Evolutionary conservation across 2,797 vertebrate genomes (phyloP).

Genomic region (Anguilla anguilla): DNA sequence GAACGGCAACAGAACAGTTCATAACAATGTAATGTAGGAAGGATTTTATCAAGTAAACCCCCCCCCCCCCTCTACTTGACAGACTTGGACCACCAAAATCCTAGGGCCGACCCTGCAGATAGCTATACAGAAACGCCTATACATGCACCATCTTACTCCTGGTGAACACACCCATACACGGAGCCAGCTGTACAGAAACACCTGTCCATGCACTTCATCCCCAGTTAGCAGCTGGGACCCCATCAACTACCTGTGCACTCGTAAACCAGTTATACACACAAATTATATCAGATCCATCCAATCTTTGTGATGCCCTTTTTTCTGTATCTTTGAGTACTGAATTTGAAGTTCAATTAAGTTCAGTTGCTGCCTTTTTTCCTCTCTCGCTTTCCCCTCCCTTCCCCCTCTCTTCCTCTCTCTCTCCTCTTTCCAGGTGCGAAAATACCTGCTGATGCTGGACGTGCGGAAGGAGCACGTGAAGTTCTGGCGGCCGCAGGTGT

Average conservation of each 20-base stretch:
- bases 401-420: no score
- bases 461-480: slow-evolving; percentile 97
- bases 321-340: not conserved
- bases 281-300: not conserved
- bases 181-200: not conserved
- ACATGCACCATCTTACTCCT: not conserved
- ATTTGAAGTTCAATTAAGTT: not conserved
- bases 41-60: no score
- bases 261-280: not conserved
- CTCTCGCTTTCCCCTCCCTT: not conserved
- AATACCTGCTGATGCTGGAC: slow-evolving; percentile 94
- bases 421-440: slow-evolving; percentile 81
- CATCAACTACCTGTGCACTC: not conserved
- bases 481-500: slow-evolving; percentile 95
- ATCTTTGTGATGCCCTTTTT: not conserved
- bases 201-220: not conserved
- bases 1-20: no score
- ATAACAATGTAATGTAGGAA: no score
- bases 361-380: not conserved
- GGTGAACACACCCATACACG: not conserved
- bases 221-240: not conserved
- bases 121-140: not conserved
- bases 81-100: no score
- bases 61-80: no score
- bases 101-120: no score